Percentiles rank a stretch among this genome's conserved stretches.
Evolutionary conservation across 2,113 vertebrate species (phyloP).

Genomic region (Myxocyprinus asiaticus): DNA sequence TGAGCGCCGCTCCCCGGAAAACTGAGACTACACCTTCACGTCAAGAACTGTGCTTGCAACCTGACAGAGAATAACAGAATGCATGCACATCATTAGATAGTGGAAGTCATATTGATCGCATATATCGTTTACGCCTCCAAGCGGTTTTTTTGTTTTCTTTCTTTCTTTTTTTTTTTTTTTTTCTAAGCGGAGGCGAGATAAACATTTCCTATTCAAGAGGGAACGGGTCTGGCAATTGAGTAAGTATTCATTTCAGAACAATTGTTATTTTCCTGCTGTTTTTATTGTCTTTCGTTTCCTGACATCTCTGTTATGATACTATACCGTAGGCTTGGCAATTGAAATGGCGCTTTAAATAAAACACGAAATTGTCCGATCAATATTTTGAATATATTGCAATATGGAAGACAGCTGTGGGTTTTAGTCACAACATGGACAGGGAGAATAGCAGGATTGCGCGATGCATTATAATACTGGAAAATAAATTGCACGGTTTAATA

Average conservation of each 20-base stretch:
- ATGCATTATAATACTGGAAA: background rate
- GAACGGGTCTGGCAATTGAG: constrained; percentile 1
- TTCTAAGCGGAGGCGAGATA: background rate
- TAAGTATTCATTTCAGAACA: constrained; percentile 33
- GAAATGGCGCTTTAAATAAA: constrained; percentile 13
- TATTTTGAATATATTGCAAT: background rate
- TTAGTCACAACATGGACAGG: background rate
- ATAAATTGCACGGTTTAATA: background rate
- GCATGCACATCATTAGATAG: constrained; percentile 17
- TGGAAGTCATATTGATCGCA: constrained; percentile 28
- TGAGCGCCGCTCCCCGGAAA: constrained; percentile 48
- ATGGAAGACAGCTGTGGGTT: background rate
- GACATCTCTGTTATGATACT: constrained; percentile 4
- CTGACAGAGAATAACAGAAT: constrained; percentile 6
- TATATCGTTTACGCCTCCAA: constrained; percentile 22
- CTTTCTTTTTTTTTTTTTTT: too few species aligned
- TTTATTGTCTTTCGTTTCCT: constrained; percentile 36
- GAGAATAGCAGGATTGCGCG: background rate
- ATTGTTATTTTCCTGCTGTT: constrained; percentile 1
- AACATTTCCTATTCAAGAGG: constrained; percentile 20
- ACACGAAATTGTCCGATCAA: background rate
- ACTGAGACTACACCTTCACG: background rate
- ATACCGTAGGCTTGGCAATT: background rate
- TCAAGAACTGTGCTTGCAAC: constrained; percentile 7
- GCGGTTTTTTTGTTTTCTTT: too few species aligned